Evolutionary conservation across 2,797 vertebrate species (phyloP), one percentile per base, ranked within the genome.

Genomic region (Todus mexicanus): DNA sequence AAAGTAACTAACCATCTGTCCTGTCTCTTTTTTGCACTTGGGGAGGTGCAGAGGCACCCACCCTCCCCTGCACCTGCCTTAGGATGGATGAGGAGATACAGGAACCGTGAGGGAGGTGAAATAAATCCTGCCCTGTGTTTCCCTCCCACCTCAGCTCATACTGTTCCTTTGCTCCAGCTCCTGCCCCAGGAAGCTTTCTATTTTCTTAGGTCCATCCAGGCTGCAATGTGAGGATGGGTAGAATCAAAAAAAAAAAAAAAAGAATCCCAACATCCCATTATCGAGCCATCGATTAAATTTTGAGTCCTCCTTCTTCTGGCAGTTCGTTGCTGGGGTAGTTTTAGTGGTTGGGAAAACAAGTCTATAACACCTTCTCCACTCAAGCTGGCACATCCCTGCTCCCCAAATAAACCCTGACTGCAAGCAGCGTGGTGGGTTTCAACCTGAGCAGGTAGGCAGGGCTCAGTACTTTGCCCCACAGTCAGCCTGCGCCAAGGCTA

Each of bases 211-310:
- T 33, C 12, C 26, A 15, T 8, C 37, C 8, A 29, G 48, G 40
- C 26, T 48, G 53, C 22, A 15, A n/a, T 10, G 19, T 37, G 31
- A 64, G n/a, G n/a, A 45, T 23, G 57, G 31, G 10, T 18, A 63
- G 21, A 21, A 48, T 27, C 31, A 5, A 2, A 68, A 31, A 22
- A 35, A 42, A 68, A 33, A 22, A 35, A 42, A 48, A 92, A 76
- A 38, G 2, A 56, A 48, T 11, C 29, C 26, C 50, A 56, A 15
- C 16, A 25, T 56, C 42, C 23, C 1, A 2, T 18, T 21, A 31
- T 11, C 0, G 0, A 68, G 35, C 18, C 60, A 48, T 12, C 0
- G 1, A 9, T 3, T 3, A 7, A 19, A 29, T 74, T 64, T 54
- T 2, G 1, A 83, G 70, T 51, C 9, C 9, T 40, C 25, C 23